Base-by-base conservation (phyloP, 2,888 invertebrate genomes). In the Pseudococcus viburni region DNA sequence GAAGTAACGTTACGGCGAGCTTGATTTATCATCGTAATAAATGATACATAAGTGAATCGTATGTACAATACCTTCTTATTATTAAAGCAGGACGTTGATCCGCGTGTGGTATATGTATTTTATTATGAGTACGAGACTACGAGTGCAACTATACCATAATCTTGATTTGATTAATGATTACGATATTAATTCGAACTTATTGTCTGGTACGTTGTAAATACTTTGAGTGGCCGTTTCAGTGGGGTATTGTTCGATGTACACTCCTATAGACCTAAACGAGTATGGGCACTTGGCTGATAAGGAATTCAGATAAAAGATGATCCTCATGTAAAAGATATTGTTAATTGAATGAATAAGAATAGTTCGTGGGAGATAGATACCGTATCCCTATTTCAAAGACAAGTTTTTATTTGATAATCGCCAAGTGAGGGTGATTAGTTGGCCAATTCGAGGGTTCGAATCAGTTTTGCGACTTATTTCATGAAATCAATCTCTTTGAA, bases 11-110 rank as follows among this genome's bases (percentile, higher is more conserved):
- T 77, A 42, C 42, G 17, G 42, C n/a, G 42, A 17, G 77, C 77
- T 77, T 77, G 77, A 77, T 77, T 77, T 77, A 77, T 77, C 42
- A 42, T 77, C 42, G 77, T 77, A 77, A 77, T 77, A 77, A 77
- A 77, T 77, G 77, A 77, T 77, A 77, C 77, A 77, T 77, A 77
- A 77, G 39, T 77, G 77, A 77, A 77, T 77, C 39, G 39, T 77
- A 77, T 77, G 39, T 77, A 77, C 42, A 17, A 77, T 77, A 77
- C 77, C 77, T n/a, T 77, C 77, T 77, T 42, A 77, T 77, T 77
- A 26, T 77, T 77, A 42, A 39, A 42, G 33, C 42, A 22, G 77
- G 33, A 77, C 77, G 77, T 77, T 77, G 77, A 77, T 77, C 77
- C 77, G 42, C 17, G 77, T 42, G 42, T 39, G 77, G 42, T 77